A percentile compares a stretch with the other conserved stretches of the same genome.
phyloP scores from a whole-genome alignment of 2,888 invertebrate species.

The Ceraclea dissimilis region DNA sequence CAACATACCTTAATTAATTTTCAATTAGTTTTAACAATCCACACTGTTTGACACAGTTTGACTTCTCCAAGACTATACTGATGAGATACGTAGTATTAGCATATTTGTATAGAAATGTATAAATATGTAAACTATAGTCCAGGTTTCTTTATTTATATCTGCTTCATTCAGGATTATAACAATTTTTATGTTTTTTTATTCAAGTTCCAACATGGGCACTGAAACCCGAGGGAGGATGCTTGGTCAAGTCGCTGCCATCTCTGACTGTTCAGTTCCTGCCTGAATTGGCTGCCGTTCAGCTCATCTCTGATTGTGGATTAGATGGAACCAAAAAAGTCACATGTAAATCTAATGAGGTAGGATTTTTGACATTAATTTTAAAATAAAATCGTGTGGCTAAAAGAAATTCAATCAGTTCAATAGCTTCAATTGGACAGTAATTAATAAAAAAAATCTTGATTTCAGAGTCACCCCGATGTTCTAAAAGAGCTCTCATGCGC shows the following conservation, averaged over 20 bases:
- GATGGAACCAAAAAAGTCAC: slow-evolving; percentile 65
- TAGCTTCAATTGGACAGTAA: neutral
- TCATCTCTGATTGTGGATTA: slow-evolving; percentile 67
- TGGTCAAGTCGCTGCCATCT: slow-evolving; percentile 63
- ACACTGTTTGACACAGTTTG: too few species aligned
- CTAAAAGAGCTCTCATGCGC: slow-evolving; percentile 52
- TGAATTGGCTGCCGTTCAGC: slow-evolving; percentile 67
- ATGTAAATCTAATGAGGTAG: slow-evolving; percentile 67
- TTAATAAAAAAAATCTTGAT: slow-evolving; percentile 1
- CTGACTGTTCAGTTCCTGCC: slow-evolving; percentile 68
- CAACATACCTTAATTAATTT: too few species aligned
- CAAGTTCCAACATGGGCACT: slow-evolving; percentile 71
- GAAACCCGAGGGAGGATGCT: slow-evolving; percentile 56
- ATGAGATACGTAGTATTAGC: too few species aligned
- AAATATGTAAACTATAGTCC: too few species aligned
- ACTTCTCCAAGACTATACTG: too few species aligned
- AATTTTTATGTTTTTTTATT: too few species aligned
- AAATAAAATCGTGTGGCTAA: neutral
- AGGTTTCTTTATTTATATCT: too few species aligned
- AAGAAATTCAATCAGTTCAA: too few species aligned
- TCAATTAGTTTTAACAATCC: too few species aligned
- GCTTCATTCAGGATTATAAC: too few species aligned
- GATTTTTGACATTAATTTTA: slow-evolving; percentile 31
- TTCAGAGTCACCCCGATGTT: slow-evolving; percentile 38
- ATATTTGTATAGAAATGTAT: too few species aligned